Base-by-base conservation (phyloP, 2,113 vertebrate genomes). In the Passer montanus region DNA sequence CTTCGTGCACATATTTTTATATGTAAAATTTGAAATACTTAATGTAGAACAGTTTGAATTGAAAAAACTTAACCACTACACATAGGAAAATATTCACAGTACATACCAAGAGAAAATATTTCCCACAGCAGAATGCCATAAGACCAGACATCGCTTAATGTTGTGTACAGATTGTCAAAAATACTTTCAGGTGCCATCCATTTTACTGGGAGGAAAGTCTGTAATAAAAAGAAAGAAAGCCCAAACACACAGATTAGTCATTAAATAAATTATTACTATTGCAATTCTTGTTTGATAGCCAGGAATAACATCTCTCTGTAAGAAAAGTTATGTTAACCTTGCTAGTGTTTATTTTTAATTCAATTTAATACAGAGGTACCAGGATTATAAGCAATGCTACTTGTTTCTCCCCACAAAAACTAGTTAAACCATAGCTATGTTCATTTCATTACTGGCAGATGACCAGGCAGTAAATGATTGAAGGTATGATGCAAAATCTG, bases 101-200 rank as follows among this genome's bases (percentile, higher is more conserved):
- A 93, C 98, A 33, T 98, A 99, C 99, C 99, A 72, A 99, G 98
- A 70, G 99, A 99, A 96, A 99, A 99, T 96, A 99, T 99, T 98
- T 99, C 99, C 99, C 99, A 99, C 41, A 99, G 98, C 68, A 99
- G 98, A 95, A 99, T 99, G 64, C 99, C 99, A 0, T 99, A 99
- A 63, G 99, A 99, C 99, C 99, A 99, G 91, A 99, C 99, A 19
- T 99, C 99, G 28, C 99, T 99, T 84, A 99, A 97, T 2, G 99
- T 99, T 33, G 99, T 99, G 96, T 99, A 99, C 67, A 99, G 96
- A 95, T 99, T 99, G 97, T 99, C 99, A 73, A 99, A 99, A 97
- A 99, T 99, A 89, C 99, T 99, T 96, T 99, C 99, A 5, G 99
- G 99, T 35, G 99, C 99, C 99, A 99, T 99, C 99, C 99, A 99